Evolutionary conservation across 2,888 invertebrate species (phyloP).

Genomic region (Eristalis tenax): DNA sequence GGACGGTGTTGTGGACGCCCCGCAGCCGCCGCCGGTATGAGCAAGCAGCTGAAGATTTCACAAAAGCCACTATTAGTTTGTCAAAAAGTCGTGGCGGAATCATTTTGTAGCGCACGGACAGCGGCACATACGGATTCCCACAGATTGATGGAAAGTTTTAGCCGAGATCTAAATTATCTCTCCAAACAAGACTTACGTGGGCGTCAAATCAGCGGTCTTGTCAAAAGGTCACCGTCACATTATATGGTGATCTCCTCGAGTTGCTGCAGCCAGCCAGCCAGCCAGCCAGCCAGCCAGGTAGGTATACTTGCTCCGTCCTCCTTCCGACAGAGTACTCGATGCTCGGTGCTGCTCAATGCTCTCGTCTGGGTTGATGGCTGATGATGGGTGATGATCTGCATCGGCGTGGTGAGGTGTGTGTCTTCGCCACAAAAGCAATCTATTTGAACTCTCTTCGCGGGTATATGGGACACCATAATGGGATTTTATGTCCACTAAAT

Average conservation of each 20-base stretch:
- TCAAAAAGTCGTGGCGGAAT: conserved; percentile 65
- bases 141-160: conserved; percentile 67
- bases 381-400: background rate
- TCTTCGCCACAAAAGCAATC: conserved; percentile 59
- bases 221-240: conserved; percentile 72
- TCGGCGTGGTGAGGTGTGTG: background rate
- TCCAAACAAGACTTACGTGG: conserved; percentile 69
- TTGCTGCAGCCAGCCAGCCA: background rate
- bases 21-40: background rate
- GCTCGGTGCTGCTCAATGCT: background rate
- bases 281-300: background rate
- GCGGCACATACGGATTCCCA: conserved; percentile 34
- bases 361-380: background rate
- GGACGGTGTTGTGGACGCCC: background rate
- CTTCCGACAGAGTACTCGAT: conserved; percentile 20
- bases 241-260: conserved; percentile 55
- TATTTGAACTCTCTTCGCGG: conserved; percentile 66
- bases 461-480: conserved; percentile 69
- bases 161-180: conserved; percentile 71
- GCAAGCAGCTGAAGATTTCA: conserved; percentile 33
- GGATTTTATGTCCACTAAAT: conserved; percentile 72
- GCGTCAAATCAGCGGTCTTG: conserved; percentile 72
- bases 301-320: background rate
- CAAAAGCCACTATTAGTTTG: conserved; percentile 52
- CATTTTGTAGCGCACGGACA: conserved; percentile 35